phyloP scores from a whole-genome alignment of 1,140 invertebrate genomes.

The Meloidogyne floridensis region DNA sequence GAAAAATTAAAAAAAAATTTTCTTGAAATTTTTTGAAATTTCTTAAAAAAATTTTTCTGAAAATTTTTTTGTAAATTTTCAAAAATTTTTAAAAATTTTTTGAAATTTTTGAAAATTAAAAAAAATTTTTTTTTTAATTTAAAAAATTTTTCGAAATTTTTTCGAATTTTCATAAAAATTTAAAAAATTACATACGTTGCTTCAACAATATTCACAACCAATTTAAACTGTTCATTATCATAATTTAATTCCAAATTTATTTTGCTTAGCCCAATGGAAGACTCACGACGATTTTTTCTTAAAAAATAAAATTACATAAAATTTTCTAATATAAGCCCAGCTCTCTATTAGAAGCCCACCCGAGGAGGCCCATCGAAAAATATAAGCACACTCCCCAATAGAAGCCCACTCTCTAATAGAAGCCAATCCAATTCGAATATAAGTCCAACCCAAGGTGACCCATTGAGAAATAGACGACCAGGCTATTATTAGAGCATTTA shows the following conservation, averaged over 20 bases:
- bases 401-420: too few relatives aligned
- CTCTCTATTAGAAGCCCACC: too few relatives aligned
- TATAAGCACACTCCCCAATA: too few relatives aligned
- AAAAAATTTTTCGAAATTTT: neutral
- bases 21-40: neutral
- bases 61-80: neutral
- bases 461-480: too few relatives aligned
- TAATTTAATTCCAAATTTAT: conserved; percentile 47
- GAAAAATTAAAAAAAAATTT: neutral
- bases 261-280: conserved; percentile 38
- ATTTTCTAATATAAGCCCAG: neutral
- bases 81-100: neutral
- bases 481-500: too few relatives aligned
- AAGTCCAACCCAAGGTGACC: too few relatives aligned
- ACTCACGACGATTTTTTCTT: neutral
- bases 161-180: neutral
- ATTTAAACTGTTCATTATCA: conserved; percentile 47
- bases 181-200: conserved; percentile 32
- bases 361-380: too few relatives aligned
- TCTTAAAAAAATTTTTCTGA: conserved; percentile 1
- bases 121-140: neutral
- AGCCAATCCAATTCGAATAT: too few relatives aligned
- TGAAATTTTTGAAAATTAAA: neutral
- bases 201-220: conserved; percentile 45
- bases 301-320: neutral